Percentiles rank a stretch among this genome's conserved stretches.
Conservation (phyloP, 2,113 vertebrate species). For the Percopsis transmontana region DNA sequence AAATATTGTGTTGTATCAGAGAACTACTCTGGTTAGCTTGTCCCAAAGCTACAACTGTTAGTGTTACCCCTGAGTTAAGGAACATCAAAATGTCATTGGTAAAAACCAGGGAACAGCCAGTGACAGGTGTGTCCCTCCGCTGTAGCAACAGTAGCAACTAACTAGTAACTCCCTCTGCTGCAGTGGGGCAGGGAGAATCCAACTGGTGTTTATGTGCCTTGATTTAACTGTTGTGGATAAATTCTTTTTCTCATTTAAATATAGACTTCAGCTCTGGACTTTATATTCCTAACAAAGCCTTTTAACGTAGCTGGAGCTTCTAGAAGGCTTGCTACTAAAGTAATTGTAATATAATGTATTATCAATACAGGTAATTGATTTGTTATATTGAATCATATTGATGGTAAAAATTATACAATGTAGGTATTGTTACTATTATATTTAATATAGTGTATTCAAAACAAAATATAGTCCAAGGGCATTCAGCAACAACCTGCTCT, state of each 20-base stretch:
- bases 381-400: too few relatives aligned
- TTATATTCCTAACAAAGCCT: too few relatives aligned
- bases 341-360: background rate
- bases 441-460: background rate
- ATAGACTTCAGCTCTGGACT: too few relatives aligned
- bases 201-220: constrained; percentile 2
- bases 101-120: constrained; percentile 36
- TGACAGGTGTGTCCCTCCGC: constrained; percentile 69
- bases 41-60: background rate
- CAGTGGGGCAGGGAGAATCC: background rate
- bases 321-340: background rate
- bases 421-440: background rate
- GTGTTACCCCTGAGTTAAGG: constrained; percentile 7
- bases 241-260: too few relatives aligned
- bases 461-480: background rate
- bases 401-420: background rate
- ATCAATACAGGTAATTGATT: background rate
- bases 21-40: background rate
- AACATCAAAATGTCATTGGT: constrained; percentile 56
- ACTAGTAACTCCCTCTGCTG: constrained; percentile 21
- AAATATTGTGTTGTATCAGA: constrained; percentile 23
- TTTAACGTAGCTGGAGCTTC: too few relatives aligned
- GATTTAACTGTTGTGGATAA: too few relatives aligned
- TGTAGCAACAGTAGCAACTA: background rate
- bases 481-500: constrained; percentile 2